These are phyloP conservation scores for Malurus elegans DNA, from an alignment of 2,113 vertebrate species.

Conservation along the genomic window DNA sequence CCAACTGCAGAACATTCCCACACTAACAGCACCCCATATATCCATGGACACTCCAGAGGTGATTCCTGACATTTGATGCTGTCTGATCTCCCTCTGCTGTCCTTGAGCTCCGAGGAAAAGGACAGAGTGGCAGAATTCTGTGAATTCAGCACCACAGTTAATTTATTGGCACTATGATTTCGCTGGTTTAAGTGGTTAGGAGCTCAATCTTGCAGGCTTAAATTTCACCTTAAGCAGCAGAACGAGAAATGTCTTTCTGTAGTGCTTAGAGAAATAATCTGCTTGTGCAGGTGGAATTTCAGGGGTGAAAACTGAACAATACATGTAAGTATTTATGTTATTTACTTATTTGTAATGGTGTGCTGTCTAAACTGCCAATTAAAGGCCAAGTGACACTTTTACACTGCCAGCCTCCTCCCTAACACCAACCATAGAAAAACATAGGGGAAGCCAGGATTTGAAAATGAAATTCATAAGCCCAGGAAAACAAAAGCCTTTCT, in stretches of 20 bases:
- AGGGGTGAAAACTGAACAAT: not conserved
- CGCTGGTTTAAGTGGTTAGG: not conserved
- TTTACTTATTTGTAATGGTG: not conserved
- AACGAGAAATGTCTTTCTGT: not conserved
- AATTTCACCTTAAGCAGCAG: not conserved
- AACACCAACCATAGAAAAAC: not conserved
- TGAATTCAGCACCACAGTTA: not conserved
- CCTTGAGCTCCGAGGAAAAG: not conserved
- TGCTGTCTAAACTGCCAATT: not conserved
- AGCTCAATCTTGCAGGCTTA: not conserved
- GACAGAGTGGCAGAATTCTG: not conserved
- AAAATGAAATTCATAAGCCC: not conserved
- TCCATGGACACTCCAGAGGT: not conserved
- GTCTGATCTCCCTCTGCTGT: not conserved
- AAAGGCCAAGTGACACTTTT: not conserved
- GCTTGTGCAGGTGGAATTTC: not conserved
- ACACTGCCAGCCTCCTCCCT: not conserved
- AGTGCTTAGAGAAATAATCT: not conserved
- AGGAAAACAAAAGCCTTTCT: not conserved
- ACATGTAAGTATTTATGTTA: not conserved
- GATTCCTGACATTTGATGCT: not conserved
- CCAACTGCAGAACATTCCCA: not conserved
- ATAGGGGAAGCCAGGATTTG: not conserved
- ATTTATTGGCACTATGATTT: not conserved
- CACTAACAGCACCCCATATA: rapidly evolving